Evolutionary conservation across 2,797 vertebrate species (phyloP).

Genomic region (Rhodeus uyekii): DNA sequence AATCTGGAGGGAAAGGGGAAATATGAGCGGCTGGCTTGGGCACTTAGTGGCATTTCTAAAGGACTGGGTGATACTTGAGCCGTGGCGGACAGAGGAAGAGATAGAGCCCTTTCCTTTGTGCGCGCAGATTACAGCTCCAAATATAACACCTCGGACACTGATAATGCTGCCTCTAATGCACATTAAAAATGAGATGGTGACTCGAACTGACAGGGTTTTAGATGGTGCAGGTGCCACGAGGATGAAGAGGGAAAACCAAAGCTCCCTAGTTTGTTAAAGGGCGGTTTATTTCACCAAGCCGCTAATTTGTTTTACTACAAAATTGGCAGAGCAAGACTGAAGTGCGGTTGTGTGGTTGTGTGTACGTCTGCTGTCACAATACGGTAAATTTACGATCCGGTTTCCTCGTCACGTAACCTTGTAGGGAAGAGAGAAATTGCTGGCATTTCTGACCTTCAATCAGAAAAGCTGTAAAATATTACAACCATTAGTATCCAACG

Average conservation of each 20-base stretch:
- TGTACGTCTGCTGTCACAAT: conserved; percentile 8
- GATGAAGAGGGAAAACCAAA: background rate
- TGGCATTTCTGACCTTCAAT: conserved; percentile 48
- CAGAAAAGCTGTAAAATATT: conserved; percentile 49
- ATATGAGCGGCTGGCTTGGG: conserved; percentile 67
- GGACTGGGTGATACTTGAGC: conserved; percentile 59
- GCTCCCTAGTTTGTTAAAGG: conserved; percentile 4
- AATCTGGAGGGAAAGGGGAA: conserved; percentile 73
- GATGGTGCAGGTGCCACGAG: background rate
- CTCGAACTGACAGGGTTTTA: conserved; percentile 33
- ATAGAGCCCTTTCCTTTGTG: conserved; percentile 52
- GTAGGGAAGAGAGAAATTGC: background rate
- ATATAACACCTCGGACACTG: conserved; percentile 48
- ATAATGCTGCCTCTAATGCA: conserved; percentile 39
- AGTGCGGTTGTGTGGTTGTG: conserved; percentile 23
- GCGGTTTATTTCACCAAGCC: conserved; percentile 1
- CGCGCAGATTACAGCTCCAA: conserved; percentile 46
- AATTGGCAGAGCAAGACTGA: conserved; percentile 8
- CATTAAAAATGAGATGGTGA: conserved; percentile 26
- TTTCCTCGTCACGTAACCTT: conserved; percentile 22
- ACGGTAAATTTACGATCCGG: background rate
- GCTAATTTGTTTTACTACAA: conserved; percentile 39
- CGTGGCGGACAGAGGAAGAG: conserved; percentile 31
- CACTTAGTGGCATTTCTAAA: conserved; percentile 69
- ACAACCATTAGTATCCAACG: conserved; percentile 52